These are phyloP conservation scores for Pyrochroa serraticornis DNA, from an alignment of 2,888 invertebrate species.

Conservation along the genomic window DNA sequence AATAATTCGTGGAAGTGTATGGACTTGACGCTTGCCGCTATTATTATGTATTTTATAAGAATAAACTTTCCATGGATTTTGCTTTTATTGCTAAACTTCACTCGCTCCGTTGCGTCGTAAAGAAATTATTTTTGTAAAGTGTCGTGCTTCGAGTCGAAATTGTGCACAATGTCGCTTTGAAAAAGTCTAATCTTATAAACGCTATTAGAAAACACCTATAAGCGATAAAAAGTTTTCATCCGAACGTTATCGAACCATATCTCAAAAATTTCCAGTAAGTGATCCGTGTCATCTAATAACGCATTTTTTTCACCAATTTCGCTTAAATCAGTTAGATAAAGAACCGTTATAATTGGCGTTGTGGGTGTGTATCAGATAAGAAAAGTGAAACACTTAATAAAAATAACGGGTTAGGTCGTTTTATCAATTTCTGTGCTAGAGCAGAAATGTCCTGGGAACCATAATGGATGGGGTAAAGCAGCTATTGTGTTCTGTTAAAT, in stretches of 20 bases:
- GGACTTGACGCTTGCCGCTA: constrained; percentile 1
- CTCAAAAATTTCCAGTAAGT: too few species aligned
- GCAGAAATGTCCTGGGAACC: constrained; percentile 38
- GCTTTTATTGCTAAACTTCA: constrained; percentile 21
- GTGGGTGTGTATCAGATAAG: constrained; percentile 1
- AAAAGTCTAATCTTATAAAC: background rate
- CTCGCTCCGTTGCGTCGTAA: constrained; percentile 16
- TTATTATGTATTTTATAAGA: constrained; percentile 18
- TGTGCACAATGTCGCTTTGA: constrained; percentile 21
- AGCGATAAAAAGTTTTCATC: too few species aligned
- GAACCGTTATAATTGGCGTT: background rate
- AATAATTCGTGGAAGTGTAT: too few species aligned
- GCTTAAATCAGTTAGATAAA: constrained; percentile 7
- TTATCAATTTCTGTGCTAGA: constrained; percentile 35
- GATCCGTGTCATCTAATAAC: background rate
- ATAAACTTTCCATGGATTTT: constrained; percentile 21
- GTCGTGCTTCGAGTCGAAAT: constrained; percentile 9
- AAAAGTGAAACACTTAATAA: constrained; percentile 31
- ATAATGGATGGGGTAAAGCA: constrained; percentile 46
- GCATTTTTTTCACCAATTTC: background rate
- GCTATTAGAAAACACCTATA: too few species aligned
- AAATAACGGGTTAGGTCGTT: constrained; percentile 32
- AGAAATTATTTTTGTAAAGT: constrained; percentile 14
- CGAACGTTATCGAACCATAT: too few species aligned
- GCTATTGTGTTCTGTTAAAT: constrained; percentile 48